A percentile compares a stretch with the other conserved stretches of the same genome.
Conservation (phyloP, 2,113 vertebrate genomes). For the Phalacrocorax carbo region DNA sequence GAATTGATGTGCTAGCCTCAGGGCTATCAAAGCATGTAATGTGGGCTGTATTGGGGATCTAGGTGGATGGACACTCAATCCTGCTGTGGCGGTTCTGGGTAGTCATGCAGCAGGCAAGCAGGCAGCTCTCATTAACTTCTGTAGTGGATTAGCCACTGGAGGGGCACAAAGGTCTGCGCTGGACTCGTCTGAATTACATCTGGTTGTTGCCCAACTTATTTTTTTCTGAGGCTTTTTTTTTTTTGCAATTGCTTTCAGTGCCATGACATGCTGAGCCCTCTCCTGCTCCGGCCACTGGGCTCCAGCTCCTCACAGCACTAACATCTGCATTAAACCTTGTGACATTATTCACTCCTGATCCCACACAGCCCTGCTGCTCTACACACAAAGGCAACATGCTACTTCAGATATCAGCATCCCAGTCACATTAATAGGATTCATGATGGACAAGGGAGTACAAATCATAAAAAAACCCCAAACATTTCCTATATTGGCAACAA, state of each 20-base stretch:
- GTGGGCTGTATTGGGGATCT: not conserved
- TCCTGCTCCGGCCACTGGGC: not conserved
- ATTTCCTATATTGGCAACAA: not conserved
- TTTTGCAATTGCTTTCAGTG: not conserved
- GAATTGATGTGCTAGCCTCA: not conserved
- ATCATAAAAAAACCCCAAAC: not conserved
- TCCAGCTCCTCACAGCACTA: not conserved
- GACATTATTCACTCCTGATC: not conserved
- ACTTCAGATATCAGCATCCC: not conserved
- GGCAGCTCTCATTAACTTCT: not conserved
- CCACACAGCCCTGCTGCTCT: not conserved
- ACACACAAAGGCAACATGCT: not conserved
- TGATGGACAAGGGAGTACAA: not conserved
- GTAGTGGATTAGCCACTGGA: not conserved
- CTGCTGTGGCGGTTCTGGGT: not conserved
- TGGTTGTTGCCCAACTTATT: not conserved
- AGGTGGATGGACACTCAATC: not conserved
- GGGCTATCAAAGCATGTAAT: not conserved
- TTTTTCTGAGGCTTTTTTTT: not conserved
- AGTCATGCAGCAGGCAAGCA: not conserved
- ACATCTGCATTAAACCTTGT: not conserved
- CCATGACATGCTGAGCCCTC: accelerated
- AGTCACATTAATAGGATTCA: not conserved
- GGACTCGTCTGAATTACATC: not conserved
- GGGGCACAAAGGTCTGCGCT: not conserved